phyloP scores from a whole-genome alignment of 2,797 vertebrate genomes.

The Onychomys leucogaster region DNA sequence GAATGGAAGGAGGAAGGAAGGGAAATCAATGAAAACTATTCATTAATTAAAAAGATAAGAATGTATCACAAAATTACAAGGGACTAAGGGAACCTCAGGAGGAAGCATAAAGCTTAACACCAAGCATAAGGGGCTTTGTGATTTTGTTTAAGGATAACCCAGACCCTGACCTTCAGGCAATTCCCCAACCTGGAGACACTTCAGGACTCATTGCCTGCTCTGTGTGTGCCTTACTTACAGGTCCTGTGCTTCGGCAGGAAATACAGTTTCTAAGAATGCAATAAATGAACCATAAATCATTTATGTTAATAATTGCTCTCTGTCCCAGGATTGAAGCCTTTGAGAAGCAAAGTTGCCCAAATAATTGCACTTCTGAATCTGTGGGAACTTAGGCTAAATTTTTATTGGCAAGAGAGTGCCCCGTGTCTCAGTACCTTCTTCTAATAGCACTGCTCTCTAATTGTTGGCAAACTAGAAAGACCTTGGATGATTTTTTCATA shows the following conservation, averaged over 20 bases:
- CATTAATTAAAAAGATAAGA: conserved; percentile 3
- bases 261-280: conserved; percentile 57
- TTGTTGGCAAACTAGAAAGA: conserved; percentile 42
- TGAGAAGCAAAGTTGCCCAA: conserved; percentile 59
- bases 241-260: conserved; percentile 1
- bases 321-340: conserved; percentile 26
- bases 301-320: conserved; percentile 62
- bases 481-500: conserved; percentile 52
- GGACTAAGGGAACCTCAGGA: neutral
- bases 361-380: conserved; percentile 55
- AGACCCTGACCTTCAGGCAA: neutral
- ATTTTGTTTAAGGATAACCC: conserved; percentile 12
- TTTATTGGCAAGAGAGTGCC: conserved; percentile 27
- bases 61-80: neutral
- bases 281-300: conserved; percentile 57
- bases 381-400: conserved; percentile 25
- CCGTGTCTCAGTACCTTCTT: neutral
- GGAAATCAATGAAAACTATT: neutral
- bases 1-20: neutral
- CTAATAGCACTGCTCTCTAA: conserved; percentile 5
- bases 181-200: neutral
- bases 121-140: neutral
- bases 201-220: neutral
- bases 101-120: neutral
- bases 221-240: neutral